These are phyloP conservation scores for Meandrina meandrites DNA, from an alignment of 92 coral and sea anemone species.

Conservation along the genomic window DNA sequence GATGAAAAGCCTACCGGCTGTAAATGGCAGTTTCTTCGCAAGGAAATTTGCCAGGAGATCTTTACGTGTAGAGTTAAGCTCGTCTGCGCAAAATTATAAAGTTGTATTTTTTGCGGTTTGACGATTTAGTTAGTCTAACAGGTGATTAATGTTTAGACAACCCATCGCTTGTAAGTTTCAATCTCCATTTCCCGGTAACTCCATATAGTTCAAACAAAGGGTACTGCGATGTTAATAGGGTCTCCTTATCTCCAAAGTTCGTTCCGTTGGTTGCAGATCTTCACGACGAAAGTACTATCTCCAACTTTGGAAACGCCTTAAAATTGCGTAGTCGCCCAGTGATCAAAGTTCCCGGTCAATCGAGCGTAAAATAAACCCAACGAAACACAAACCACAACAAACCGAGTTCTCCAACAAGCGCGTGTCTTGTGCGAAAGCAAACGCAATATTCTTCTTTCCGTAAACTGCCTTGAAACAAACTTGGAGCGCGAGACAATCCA, in stretches of 20 bases:
- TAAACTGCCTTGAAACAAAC: not conserved
- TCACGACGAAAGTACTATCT: not conserved
- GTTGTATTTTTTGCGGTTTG: not conserved
- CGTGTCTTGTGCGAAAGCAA: not conserved
- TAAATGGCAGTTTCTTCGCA: not conserved
- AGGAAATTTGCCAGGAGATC: not conserved
- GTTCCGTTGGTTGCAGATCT: not conserved
- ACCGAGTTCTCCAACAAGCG: not conserved
- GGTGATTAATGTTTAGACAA: not conserved
- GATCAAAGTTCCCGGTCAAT: not conserved
- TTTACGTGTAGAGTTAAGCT: not conserved
- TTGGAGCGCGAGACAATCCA: slow-evolving; percentile 33
- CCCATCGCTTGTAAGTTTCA: not conserved
- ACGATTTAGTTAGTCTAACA: slow-evolving; percentile 7
- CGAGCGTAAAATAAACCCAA: slow-evolving; percentile 5
- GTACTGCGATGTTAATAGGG: not conserved
- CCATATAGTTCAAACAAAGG: not conserved
- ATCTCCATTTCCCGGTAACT: not conserved
- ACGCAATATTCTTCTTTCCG: not conserved
- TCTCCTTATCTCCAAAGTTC: not conserved
- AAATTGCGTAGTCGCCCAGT: slow-evolving; percentile 23
- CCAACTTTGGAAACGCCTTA: slow-evolving; percentile 41
- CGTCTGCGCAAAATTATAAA: not conserved
- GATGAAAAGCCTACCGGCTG: not conserved
- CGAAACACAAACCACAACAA: not conserved